phyloP scores from a whole-genome alignment of 2,113 vertebrate species.

The Lynx canadensis region DNA sequence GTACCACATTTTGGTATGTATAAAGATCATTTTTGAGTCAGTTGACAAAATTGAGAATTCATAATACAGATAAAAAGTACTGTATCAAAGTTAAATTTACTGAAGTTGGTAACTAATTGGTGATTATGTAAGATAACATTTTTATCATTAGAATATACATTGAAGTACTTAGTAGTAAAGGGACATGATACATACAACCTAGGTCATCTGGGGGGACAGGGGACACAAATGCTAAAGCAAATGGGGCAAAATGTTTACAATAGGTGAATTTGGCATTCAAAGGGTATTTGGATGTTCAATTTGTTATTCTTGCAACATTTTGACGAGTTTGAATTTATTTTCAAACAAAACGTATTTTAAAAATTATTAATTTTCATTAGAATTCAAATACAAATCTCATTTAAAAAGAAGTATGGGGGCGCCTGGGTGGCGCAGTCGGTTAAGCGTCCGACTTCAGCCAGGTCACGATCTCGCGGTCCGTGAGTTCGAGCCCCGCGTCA shows the following conservation, averaged over 20 bases:
- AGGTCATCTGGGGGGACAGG: background rate
- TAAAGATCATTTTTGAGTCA: background rate
- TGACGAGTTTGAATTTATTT: conserved; percentile 1
- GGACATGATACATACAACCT: background rate
- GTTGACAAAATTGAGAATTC: background rate
- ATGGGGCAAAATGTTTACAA: background rate
- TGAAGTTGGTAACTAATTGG: background rate
- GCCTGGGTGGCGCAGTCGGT: no score
- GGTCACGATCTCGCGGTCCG: no score
- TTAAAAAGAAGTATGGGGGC: background rate
- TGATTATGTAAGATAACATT: background rate
- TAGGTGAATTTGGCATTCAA: background rate
- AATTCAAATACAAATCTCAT: conserved; percentile 6
- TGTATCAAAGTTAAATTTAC: background rate
- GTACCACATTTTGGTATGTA: background rate
- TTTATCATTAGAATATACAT: background rate
- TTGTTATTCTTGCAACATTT: background rate
- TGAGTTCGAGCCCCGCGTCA: no score
- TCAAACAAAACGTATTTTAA: background rate
- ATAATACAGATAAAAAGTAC: background rate
- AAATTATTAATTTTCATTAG: background rate
- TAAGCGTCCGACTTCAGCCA: no score
- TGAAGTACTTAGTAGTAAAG: background rate
- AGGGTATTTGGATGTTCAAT: background rate
- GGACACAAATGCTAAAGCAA: background rate